Percentiles rank a stretch among this genome's conserved stretches.
phyloP scores from a whole-genome alignment of 2,797 vertebrate species.

The Parotocinclus haroldoi region DNA sequence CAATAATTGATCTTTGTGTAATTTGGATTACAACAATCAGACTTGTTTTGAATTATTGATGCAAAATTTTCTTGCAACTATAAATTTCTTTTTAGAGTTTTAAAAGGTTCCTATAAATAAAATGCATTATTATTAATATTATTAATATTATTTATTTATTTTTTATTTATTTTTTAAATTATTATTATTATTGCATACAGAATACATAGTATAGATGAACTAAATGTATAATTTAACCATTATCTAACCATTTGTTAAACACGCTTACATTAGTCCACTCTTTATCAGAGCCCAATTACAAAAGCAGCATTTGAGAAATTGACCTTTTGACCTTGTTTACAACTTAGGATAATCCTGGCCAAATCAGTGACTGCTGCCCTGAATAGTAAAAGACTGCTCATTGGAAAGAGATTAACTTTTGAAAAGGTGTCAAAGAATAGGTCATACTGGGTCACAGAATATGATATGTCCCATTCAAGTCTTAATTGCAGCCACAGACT shows the following conservation, averaged over 20 bases:
- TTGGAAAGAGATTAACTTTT: constrained; percentile 58
- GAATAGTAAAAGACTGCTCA: constrained; percentile 52
- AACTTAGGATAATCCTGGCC: constrained; percentile 50
- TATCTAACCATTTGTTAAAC: neutral
- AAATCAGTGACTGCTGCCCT: constrained; percentile 33
- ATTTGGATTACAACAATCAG: too few species aligned
- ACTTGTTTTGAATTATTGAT: too few species aligned
- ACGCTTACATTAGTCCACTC: constrained; percentile 10
- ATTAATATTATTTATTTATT: too few species aligned
- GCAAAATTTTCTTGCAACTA: too few species aligned
- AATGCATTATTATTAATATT: too few species aligned
- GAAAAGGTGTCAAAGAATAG: constrained; percentile 67
- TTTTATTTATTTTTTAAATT: too few species aligned
- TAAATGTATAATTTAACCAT: too few species aligned
- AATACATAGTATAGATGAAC: too few species aligned
- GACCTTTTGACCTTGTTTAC: constrained; percentile 59
- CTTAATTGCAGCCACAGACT: constrained; percentile 71
- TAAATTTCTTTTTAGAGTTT: too few species aligned
- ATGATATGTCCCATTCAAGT: constrained; percentile 71
- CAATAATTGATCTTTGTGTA: too few species aligned
- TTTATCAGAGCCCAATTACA: constrained; percentile 37
- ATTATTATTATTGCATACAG: too few species aligned
- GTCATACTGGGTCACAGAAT: constrained; percentile 68
- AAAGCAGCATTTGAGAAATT: constrained; percentile 38
- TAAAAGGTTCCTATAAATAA: too few species aligned